A percentile compares a stretch with the other conserved stretches of the same genome.
phyloP scores from a whole-genome alignment of 1,140 invertebrate genomes.

The Leucophenga varia region DNA sequence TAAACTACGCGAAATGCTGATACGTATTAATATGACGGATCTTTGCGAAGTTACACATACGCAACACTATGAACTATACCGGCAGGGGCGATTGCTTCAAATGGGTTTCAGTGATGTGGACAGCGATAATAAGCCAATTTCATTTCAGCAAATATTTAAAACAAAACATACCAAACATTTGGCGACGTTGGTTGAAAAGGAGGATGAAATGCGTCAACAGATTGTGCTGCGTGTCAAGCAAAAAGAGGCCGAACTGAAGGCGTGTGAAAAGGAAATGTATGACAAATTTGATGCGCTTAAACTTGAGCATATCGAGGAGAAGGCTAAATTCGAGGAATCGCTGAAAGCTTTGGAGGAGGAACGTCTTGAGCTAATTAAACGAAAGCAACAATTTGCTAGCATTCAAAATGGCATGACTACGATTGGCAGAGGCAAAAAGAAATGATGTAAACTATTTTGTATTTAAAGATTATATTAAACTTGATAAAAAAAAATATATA shows the following conservation, averaged over 20 bases:
- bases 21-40: slow-evolving; percentile 97
- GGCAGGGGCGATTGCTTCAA: slow-evolving; percentile 84
- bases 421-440: too few relatives aligned
- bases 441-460: too few relatives aligned
- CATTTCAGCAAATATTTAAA: slow-evolving; percentile 92
- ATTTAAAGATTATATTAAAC: too few relatives aligned
- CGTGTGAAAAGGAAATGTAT: slow-evolving; percentile 84
- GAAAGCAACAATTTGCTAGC: too few relatives aligned
- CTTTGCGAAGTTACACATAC: slow-evolving; percentile 92
- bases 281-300: too few relatives aligned
- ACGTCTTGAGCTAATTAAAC: too few relatives aligned
- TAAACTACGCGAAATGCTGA: slow-evolving; percentile 93
- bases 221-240: slow-evolving; percentile 92
- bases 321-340: too few relatives aligned
- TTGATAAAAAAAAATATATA: too few relatives aligned
- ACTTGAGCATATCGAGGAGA: too few relatives aligned
- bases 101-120: slow-evolving; percentile 93
- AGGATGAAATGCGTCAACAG: slow-evolving; percentile 94
- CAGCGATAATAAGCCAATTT: slow-evolving; percentile 83
- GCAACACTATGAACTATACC: slow-evolving; percentile 91
- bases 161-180: slow-evolving; percentile 81
- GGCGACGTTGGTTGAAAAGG: slow-evolving; percentile 86
- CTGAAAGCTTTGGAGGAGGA: too few relatives aligned
- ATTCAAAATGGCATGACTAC: too few relatives aligned
- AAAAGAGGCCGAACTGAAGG: slow-evolving; percentile 93